A percentile compares a stretch with the other conserved stretches of the same genome.
Conservation (phyloP, 1,140 invertebrate genomes). For the Brachionus angularis region DNA sequence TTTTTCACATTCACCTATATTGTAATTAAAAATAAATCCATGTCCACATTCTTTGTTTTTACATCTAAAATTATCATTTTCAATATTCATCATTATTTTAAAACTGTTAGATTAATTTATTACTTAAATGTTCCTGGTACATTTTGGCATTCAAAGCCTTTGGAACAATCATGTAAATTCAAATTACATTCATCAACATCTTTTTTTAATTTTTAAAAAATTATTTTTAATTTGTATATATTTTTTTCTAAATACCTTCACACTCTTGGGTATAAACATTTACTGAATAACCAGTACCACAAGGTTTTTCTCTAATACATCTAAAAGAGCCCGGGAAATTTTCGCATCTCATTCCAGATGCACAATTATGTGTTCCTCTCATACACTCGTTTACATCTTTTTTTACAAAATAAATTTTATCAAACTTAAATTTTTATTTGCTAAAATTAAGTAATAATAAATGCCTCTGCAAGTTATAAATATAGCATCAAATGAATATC, state of each 20-base stretch:
- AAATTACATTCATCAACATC: constrained; percentile 70
- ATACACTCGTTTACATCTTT: constrained; percentile 43
- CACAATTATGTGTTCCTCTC: constrained; percentile 18
- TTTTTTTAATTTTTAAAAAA: constrained; percentile 48
- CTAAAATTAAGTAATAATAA: too few species aligned
- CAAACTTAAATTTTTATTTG: background rate
- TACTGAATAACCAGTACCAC: constrained; percentile 91
- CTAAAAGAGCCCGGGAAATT: constrained; percentile 44
- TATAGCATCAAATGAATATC: constrained; percentile 22
- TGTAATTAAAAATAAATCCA: constrained; percentile 25
- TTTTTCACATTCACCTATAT: constrained; percentile 40
- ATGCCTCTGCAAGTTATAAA: constrained; percentile 22
- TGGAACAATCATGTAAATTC: constrained; percentile 45
- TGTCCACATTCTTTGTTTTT: constrained; percentile 11
- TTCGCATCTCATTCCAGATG: constrained; percentile 35
- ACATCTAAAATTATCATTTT: background rate
- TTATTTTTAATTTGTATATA: background rate
- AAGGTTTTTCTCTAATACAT: constrained; percentile 68
- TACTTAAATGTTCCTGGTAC: constrained; percentile 40
- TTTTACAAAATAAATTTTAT: background rate
- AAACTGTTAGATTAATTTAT: background rate
- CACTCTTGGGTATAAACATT: constrained; percentile 79
- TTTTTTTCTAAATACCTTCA: constrained; percentile 65
- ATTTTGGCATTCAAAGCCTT: constrained; percentile 42
- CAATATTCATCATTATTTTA: background rate